Percentiles rank a stretch among this genome's conserved stretches.
Evolutionary conservation across 2,797 vertebrate species (phyloP).

Genomic region (Acomys russatus): DNA sequence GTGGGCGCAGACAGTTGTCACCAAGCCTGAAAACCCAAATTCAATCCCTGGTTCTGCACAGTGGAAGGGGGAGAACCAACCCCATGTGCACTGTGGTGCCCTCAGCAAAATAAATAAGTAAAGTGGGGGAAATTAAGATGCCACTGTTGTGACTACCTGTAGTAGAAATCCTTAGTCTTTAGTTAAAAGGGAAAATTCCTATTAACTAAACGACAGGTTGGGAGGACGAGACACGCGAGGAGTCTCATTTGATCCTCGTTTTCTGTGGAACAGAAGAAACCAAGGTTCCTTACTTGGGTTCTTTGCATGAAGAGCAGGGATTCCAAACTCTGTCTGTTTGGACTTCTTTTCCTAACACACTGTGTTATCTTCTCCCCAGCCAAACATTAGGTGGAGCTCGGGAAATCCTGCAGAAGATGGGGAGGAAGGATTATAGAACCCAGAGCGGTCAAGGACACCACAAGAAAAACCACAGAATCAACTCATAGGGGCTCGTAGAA

Average conservation of each 20-base stretch:
- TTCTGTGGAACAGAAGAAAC: background rate
- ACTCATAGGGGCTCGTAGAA: background rate
- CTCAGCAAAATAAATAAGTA: background rate
- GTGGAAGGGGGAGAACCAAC: background rate
- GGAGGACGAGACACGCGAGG: background rate
- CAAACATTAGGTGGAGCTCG: background rate
- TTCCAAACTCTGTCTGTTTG: background rate
- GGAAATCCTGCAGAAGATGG: background rate
- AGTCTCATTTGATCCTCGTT: background rate
- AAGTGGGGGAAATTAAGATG: too few species aligned
- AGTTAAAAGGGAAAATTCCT: background rate
- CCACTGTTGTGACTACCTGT: background rate
- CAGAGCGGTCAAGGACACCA: too few species aligned
- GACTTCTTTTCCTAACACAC: background rate
- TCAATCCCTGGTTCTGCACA: background rate
- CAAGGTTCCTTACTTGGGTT: background rate
- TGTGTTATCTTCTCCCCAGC: background rate
- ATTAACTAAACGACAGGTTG: background rate
- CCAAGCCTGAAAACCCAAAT: background rate
- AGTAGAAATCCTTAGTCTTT: background rate
- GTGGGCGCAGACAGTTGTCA: background rate
- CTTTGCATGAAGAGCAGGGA: background rate
- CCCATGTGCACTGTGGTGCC: background rate
- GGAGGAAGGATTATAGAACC: background rate
- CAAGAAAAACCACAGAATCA: background rate